Evolutionary conservation across 1,140 invertebrate genomes (phyloP).

Genomic region (Bombus superbus): DNA sequence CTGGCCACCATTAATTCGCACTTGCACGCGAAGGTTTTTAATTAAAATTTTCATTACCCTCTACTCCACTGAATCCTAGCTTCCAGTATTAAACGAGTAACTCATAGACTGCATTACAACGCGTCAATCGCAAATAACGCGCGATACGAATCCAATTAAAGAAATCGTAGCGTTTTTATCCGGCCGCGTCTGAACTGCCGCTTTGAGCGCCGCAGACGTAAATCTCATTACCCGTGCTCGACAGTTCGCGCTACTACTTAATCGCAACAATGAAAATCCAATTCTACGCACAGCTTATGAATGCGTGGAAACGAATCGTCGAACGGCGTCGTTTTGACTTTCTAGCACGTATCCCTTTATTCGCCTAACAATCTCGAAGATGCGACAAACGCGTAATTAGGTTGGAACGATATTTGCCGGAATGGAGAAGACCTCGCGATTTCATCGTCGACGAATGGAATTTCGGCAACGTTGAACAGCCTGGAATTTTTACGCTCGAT

Average conservation of each 20-base stretch:
- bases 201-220: background rate
- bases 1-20: slow-evolving; percentile 21
- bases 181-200: background rate
- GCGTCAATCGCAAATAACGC: slow-evolving; percentile 17
- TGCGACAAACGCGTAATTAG: background rate
- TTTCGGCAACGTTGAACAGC: background rate
- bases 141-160: slow-evolving; percentile 34
- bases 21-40: background rate
- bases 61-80: background rate
- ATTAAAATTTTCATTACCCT: slow-evolving; percentile 38
- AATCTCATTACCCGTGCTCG: slow-evolving; percentile 14
- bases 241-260: slow-evolving; percentile 2
- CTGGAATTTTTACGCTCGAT: background rate
- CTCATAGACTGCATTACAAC: slow-evolving; percentile 2
- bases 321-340: background rate
- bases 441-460: background rate
- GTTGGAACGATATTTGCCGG: background rate
- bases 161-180: slow-evolving; percentile 19
- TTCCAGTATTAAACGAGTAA: background rate
- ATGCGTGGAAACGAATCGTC: background rate
- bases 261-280: slow-evolving; percentile 16
- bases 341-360: background rate
- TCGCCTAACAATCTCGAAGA: background rate
- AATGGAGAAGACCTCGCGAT: background rate
- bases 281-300: background rate